Conservation (phyloP, 2,888 invertebrate genomes). For the Cantharis lateralis region DNA sequence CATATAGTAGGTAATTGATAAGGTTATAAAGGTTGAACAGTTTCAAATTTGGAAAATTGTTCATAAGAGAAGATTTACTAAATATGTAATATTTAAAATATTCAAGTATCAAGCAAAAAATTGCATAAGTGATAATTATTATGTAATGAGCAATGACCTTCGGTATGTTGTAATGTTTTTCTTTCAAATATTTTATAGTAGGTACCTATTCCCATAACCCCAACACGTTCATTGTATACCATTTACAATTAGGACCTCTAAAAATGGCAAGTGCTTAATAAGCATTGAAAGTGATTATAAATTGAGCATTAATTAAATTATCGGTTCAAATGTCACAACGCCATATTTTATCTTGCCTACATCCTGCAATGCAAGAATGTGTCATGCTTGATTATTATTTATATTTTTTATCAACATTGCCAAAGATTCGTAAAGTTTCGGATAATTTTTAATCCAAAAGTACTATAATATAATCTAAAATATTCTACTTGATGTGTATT, state of each 20-base stretch:
- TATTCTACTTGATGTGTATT: too few species aligned
- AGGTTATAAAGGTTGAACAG: background rate
- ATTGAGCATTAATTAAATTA: background rate
- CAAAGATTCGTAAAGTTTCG: background rate
- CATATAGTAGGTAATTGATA: background rate
- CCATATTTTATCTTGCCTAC: background rate
- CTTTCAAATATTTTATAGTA: background rate
- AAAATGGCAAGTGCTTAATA: background rate
- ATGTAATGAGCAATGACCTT: background rate
- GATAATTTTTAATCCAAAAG: too few species aligned
- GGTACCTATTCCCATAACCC: background rate
- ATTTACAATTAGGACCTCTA: background rate
- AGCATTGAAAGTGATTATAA: background rate
- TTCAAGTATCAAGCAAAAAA: background rate
- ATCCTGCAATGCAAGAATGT: background rate
- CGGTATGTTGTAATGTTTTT: background rate
- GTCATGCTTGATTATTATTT: background rate
- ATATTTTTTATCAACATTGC: background rate
- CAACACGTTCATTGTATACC: background rate
- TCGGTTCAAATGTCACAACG: background rate
- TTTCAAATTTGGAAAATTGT: background rate
- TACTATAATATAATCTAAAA: too few species aligned
- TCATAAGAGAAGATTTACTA: background rate
- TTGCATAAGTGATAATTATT: background rate
- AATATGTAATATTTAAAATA: background rate